Conservation (phyloP, 2,888 invertebrate species). For the Criorhina ranunculi region DNA sequence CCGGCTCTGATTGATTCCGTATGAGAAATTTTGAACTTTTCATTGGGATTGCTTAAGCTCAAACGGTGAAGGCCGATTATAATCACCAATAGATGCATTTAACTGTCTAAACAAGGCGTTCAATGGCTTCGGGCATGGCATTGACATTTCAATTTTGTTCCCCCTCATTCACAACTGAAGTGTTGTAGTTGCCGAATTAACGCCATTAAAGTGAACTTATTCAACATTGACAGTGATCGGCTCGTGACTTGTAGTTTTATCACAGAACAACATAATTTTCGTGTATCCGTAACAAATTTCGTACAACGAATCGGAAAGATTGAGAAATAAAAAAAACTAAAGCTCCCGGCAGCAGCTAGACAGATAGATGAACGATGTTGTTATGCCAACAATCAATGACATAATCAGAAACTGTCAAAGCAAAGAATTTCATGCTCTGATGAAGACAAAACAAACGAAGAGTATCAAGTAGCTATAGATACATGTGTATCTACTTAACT, state of each 20-base stretch:
- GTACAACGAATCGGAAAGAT: neutral
- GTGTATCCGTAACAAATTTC: neutral
- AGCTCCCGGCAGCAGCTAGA: neutral
- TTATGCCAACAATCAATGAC: constrained; percentile 64
- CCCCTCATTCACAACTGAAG: neutral
- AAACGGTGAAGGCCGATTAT: constrained; percentile 16
- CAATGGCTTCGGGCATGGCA: constrained; percentile 26
- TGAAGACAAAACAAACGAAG: constrained; percentile 21
- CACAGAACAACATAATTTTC: constrained; percentile 27
- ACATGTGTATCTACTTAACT: constrained; percentile 8
- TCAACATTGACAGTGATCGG: constrained; percentile 3
- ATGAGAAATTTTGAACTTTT: neutral
- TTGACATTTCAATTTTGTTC: constrained; percentile 33
- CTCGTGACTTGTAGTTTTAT: constrained; percentile 17
- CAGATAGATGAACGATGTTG: constrained; percentile 41
- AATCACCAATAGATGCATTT: constrained; percentile 26
- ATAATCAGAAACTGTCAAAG: constrained; percentile 65
- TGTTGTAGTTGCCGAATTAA: neutral
- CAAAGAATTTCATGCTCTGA: constrained; percentile 65
- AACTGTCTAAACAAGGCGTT: constrained; percentile 20
- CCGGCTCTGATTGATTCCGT: constrained; percentile 7
- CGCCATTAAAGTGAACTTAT: neutral
- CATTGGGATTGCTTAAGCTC: neutral
- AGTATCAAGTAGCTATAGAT: constrained; percentile 18
- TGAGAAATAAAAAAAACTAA: constrained; percentile 32